Evolutionary conservation across 2,888 invertebrate species (phyloP).

Genomic region (Hirtodrosophila duncani): DNA sequence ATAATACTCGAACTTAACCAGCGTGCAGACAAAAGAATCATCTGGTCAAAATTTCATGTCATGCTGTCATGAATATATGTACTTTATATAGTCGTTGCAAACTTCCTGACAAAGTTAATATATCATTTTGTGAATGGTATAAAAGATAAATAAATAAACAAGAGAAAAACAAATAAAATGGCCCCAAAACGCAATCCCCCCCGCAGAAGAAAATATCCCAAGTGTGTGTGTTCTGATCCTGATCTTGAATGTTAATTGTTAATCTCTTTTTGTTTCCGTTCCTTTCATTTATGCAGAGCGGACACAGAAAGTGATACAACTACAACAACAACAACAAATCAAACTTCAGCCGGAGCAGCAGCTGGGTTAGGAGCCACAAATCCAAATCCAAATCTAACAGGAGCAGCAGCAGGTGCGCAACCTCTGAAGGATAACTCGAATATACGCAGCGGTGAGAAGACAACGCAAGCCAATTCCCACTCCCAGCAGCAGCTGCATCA

Average conservation of each 20-base stretch:
- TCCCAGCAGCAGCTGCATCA: constrained; percentile 61
- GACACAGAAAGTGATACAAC: constrained; percentile 70
- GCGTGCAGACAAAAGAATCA: too few relatives aligned
- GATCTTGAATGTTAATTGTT: constrained; percentile 9
- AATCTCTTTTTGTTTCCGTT: neutral
- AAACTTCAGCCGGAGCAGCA: constrained; percentile 13
- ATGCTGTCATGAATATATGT: too few relatives aligned
- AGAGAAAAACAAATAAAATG: too few relatives aligned
- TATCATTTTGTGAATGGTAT: too few relatives aligned
- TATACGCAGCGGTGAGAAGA: constrained; percentile 66
- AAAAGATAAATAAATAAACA: too few relatives aligned
- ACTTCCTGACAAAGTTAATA: too few relatives aligned
- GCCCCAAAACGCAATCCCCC: too few relatives aligned
- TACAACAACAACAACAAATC: constrained; percentile 42
- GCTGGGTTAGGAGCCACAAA: constrained; percentile 4
- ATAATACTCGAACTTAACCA: too few relatives aligned
- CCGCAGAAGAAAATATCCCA: too few relatives aligned
- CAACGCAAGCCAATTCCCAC: constrained; percentile 76
- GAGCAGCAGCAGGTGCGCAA: constrained; percentile 46
- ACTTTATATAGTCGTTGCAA: too few relatives aligned
- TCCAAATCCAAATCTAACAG: constrained; percentile 41
- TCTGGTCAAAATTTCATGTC: too few relatives aligned
- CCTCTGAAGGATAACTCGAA: constrained; percentile 78
- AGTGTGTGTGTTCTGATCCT: constrained; percentile 2
- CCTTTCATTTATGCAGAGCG: constrained; percentile 53